Evolutionary conservation across 35 echinoderm and acorn worm genomes (phyloP).

Genomic region (Ophiothrix spiculata): DNA sequence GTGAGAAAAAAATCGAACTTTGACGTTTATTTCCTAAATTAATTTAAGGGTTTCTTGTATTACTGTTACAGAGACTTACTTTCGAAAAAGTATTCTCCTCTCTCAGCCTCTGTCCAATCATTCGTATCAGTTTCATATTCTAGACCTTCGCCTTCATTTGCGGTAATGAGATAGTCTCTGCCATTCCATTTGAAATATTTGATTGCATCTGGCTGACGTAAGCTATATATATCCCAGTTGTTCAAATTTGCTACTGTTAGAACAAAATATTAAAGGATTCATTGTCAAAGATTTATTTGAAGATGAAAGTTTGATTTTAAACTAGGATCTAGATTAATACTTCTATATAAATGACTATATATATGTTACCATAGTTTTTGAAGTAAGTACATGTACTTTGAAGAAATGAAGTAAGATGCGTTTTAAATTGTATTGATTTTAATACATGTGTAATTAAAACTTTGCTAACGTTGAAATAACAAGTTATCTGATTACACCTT

Average conservation of each 20-base stretch:
- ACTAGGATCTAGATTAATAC: background rate
- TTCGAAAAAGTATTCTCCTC: conserved; percentile 59
- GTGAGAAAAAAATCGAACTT: too few species aligned
- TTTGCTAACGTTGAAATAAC: too few species aligned
- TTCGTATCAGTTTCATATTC: conserved; percentile 24
- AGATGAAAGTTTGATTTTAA: background rate
- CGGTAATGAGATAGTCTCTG: conserved; percentile 69
- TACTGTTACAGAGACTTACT: conserved; percentile 45
- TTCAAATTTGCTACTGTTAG: conserved; percentile 39
- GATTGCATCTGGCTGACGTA: conserved; percentile 84
- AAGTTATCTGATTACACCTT: too few species aligned
- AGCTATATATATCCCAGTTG: conserved; percentile 64
- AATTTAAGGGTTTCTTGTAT: too few species aligned
- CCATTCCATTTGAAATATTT: conserved; percentile 62
- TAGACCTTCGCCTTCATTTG: conserved; percentile 79
- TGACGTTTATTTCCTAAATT: too few species aligned
- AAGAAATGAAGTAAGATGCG: too few species aligned
- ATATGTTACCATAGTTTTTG: conserved; percentile 47
- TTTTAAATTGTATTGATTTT: too few species aligned
- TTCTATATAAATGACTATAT: background rate
- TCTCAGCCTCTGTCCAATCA: conserved; percentile 53
- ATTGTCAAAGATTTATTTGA: background rate
- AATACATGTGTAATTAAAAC: too few species aligned
- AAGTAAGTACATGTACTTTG: too few species aligned
- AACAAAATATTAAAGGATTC: background rate